phyloP scores from a whole-genome alignment of 2,113 vertebrate species.

The Hepsetus odoe region DNA sequence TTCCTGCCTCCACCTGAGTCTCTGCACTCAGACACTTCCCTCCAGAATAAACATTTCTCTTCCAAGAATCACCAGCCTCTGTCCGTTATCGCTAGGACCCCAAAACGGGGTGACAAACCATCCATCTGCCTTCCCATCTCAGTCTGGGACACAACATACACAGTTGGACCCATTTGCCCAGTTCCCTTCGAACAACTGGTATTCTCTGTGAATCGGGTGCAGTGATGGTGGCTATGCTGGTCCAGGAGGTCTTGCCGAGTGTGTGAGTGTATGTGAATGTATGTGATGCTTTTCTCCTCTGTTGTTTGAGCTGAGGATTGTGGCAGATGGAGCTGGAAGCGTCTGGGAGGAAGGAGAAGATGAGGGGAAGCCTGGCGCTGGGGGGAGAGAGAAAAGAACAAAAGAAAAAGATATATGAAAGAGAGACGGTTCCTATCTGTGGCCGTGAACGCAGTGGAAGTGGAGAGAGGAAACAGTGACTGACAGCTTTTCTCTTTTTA shows the following conservation, averaged over 20 bases:
- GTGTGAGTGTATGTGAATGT: slow-evolving; percentile 33
- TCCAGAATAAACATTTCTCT: no score
- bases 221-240: slow-evolving; percentile 90
- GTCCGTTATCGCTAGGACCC: no score
- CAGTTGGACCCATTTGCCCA: slow-evolving; percentile 87
- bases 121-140: background rate
- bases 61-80: no score
- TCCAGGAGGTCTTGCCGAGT: slow-evolving; percentile 7
- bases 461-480: slow-evolving; percentile 16
- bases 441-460: slow-evolving; percentile 48
- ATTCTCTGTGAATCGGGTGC: slow-evolving; percentile 91
- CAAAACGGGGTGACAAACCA: background rate
- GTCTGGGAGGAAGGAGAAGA: slow-evolving; percentile 14
- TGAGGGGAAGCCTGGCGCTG: slow-evolving; percentile 27
- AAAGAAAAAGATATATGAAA: background rate
- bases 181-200: slow-evolving; percentile 91
- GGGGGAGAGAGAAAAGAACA: slow-evolving; percentile 6
- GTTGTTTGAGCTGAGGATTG: background rate
- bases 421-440: slow-evolving; percentile 33
- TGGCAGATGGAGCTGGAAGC: background rate
- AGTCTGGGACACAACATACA: background rate
- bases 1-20: no score
- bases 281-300: slow-evolving; percentile 5
- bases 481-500: slow-evolving; percentile 24
- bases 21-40: no score